phyloP scores from a whole-genome alignment of 2,888 invertebrate species.

The Amaurobius ferox region DNA sequence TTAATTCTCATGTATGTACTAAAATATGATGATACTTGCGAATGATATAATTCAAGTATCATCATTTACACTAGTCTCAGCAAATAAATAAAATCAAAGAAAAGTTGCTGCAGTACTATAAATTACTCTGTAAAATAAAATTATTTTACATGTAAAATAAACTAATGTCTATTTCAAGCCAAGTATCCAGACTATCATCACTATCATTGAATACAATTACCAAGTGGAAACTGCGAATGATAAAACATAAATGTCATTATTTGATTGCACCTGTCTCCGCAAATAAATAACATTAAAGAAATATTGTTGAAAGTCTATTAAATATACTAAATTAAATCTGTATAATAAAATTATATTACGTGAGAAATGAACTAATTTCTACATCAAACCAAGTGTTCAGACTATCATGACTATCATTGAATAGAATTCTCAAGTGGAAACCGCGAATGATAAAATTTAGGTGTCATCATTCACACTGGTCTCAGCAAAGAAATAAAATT shows the following conservation, averaged over 20 bases:
- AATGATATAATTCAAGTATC: background rate
- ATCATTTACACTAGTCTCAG: too few relatives aligned
- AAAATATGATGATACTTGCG: background rate
- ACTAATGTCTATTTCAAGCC: too few relatives aligned
- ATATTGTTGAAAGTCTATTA: too few relatives aligned
- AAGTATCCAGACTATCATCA: background rate
- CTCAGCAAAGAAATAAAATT: too few relatives aligned
- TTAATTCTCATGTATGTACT: background rate
- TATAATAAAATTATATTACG: too few relatives aligned
- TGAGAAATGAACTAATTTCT: too few relatives aligned
- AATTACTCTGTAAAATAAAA: background rate
- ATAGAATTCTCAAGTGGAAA: constrained; percentile 9
- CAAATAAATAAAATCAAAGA: too few relatives aligned
- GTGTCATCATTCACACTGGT: background rate
- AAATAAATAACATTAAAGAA: background rate
- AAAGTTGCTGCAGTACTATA: too few relatives aligned
- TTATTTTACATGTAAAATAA: too few relatives aligned
- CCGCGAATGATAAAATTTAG: background rate
- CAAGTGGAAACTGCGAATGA: constrained; percentile 1
- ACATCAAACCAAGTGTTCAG: background rate
- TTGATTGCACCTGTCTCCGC: background rate
- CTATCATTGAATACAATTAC: background rate
- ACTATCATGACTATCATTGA: background rate
- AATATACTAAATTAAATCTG: too few relatives aligned
- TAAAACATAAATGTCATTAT: background rate